Evolutionary conservation across 2,113 vertebrate species (phyloP), one percentile per base, ranked within the genome.

Genomic region (Pedetes capensis): DNA sequence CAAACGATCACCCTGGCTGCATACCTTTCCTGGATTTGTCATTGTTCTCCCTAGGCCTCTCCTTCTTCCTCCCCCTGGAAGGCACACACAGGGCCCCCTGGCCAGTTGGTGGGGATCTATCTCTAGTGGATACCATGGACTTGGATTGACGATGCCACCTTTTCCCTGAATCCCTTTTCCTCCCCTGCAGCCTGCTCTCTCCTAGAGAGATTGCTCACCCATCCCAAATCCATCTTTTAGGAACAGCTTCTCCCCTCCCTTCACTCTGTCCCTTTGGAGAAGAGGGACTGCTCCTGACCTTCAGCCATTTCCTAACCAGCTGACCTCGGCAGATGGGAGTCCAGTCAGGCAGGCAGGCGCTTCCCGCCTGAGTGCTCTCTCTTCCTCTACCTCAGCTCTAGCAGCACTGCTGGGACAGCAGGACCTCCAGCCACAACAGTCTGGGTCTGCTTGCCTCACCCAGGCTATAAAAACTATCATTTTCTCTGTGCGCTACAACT

Each of bases 401-500:
- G 32, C 20, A 89, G 47, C 63, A 32, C n/a, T 5, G 18, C n/a
- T 2, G 55, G 44, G n/a, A 37, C 63, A 53, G 32, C 78, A 59
- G 44, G 42, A n/a, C 55, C 57, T 47, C 55, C 11, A 9, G 59
- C 39, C 47, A 29, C 59, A 63, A 3, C 27, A 5, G 1, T 29
- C 14, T 12, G 3, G n/a, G n/a, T 59, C 44, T 17, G 0, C 68
- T 57, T 37, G 61, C 7, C 27, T n/a, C n/a, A n/a, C n/a, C 47
- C 57, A 53, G 20, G 12, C 23, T 37, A 5, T 10, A 22, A 6
- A 29, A 1, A 22, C 1, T 2, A 34, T 2, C 34, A n/a, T 57
- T 23, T 64, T 51, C 63, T 86, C 34, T 69, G 27, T 8, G 16
- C 18, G 37, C 51, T 17, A 3, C 32, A 8, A 51, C 39, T 44